A percentile compares a stretch with the other conserved stretches of the same genome.
Conservation (phyloP, 2,888 invertebrate genomes). For the Polymixis flavicincta region DNA sequence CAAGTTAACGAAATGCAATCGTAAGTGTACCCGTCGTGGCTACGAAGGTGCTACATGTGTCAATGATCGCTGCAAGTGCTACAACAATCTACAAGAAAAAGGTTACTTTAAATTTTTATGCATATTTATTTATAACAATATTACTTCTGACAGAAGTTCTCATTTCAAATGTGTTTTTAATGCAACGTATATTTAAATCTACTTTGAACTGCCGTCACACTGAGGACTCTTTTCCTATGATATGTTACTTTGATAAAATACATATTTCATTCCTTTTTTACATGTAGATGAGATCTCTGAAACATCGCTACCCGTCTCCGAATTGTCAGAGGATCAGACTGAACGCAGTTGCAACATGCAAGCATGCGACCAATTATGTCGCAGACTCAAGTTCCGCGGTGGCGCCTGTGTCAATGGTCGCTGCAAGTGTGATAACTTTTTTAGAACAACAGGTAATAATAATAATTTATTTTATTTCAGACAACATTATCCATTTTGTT, state of each 20-base stretch:
- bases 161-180: background rate
- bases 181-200: background rate
- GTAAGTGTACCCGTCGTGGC: conserved; percentile 10
- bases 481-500: too few relatives aligned
- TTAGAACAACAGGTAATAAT: conserved; percentile 32
- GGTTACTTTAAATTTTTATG: background rate
- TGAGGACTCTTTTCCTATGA: too few relatives aligned
- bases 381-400: conserved; percentile 6
- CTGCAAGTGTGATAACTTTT: conserved; percentile 46
- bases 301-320: background rate
- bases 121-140: background rate
- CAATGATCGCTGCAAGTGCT: conserved; percentile 27
- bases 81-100: background rate
- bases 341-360: conserved; percentile 8
- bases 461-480: too few relatives aligned
- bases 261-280: background rate
- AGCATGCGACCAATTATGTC: conserved; percentile 35
- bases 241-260: too few relatives aligned
- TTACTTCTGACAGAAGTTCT: too few relatives aligned
- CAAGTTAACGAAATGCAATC: background rate
- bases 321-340: background rate
- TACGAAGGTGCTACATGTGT: conserved; percentile 19
- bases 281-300: background rate
- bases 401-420: conserved; percentile 39
- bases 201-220: background rate